Percentiles rank a stretch among this genome's conserved stretches.
These are phyloP conservation scores for Diprion similis DNA, from an alignment of 1,140 invertebrate species.

Conservation along the genomic window DNA sequence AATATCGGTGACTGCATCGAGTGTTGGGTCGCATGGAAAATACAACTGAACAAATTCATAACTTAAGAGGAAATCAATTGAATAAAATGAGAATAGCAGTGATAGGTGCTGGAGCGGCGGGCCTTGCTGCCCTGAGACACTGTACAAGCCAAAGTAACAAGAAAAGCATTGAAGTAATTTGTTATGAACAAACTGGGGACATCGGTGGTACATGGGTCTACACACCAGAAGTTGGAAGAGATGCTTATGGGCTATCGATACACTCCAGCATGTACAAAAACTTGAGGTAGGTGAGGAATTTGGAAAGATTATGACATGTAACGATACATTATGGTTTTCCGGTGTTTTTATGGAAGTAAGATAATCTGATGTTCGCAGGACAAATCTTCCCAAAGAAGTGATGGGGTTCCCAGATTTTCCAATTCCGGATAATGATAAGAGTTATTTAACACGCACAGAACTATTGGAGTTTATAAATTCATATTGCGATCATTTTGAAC, in stretches of 20 bases:
- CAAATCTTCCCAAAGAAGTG: conserved; percentile 82
- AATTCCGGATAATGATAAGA: conserved; percentile 70
- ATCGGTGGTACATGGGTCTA: conserved; percentile 94
- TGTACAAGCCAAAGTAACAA: conserved; percentile 55
- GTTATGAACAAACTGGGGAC: conserved; percentile 67
- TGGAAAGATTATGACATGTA: too few species aligned
- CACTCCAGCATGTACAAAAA: conserved; percentile 90
- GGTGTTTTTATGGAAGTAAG: too few species aligned
- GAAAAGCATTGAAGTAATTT: conserved; percentile 38
- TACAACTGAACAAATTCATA: too few species aligned
- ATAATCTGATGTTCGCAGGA: conserved; percentile 64
- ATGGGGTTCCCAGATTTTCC: conserved; percentile 81
- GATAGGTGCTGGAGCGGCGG: conserved; percentile 73
- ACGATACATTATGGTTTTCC: too few species aligned
- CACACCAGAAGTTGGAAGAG: conserved; percentile 71
- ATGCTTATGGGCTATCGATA: conserved; percentile 79
- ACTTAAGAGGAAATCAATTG: too few species aligned
- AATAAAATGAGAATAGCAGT: conserved; percentile 64
- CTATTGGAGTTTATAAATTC: conserved; percentile 82
- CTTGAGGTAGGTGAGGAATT: conserved; percentile 67
- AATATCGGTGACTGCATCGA: too few species aligned
- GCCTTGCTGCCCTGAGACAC: conserved; percentile 67
- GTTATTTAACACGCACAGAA: conserved; percentile 81
- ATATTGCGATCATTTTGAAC: conserved; percentile 77
- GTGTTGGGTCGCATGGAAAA: too few species aligned